These are phyloP conservation scores for Aphodius granarius DNA, from an alignment of 2,888 invertebrate genomes.

Conservation along the genomic window DNA sequence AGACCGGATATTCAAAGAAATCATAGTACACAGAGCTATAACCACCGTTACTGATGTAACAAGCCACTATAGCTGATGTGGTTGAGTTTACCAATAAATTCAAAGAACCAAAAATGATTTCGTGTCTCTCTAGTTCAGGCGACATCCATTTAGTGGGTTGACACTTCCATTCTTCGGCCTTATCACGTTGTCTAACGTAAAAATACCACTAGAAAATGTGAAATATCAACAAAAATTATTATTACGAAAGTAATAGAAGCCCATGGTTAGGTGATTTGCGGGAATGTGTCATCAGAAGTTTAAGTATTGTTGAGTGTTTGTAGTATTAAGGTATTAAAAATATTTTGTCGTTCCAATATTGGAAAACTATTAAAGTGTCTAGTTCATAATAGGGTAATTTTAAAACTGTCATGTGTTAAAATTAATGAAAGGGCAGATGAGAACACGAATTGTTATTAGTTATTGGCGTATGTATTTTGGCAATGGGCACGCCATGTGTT, in stretches of 20 bases:
- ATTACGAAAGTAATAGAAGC: no score
- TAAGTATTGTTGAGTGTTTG: no score
- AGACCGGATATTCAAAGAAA: slow-evolving; percentile 60
- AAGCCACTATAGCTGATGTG: slow-evolving; percentile 63
- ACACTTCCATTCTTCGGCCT: slow-evolving; percentile 71
- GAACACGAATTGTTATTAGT: not conserved
- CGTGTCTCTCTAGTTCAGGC: slow-evolving; percentile 68
- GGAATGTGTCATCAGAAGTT: no score
- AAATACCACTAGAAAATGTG: slow-evolving; percentile 67
- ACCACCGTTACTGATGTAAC: slow-evolving; percentile 70
- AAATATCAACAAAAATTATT: no score
- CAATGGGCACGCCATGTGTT: not conserved
- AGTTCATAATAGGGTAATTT: not conserved
- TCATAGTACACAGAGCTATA: slow-evolving; percentile 67
- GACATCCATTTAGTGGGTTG: slow-evolving; percentile 70
- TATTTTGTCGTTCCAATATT: no score
- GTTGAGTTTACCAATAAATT: slow-evolving; percentile 61
- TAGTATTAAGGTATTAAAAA: no score
- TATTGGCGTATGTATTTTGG: not conserved
- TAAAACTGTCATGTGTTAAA: not conserved
- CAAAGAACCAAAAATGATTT: slow-evolving; percentile 65
- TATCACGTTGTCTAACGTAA: slow-evolving; percentile 64
- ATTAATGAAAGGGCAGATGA: not conserved
- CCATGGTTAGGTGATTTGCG: no score
- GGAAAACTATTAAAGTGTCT: not conserved